Percentiles rank a stretch among this genome's conserved stretches.
phyloP scores from a whole-genome alignment of 1,140 invertebrate genomes.

The Achatina immaculata region DNA sequence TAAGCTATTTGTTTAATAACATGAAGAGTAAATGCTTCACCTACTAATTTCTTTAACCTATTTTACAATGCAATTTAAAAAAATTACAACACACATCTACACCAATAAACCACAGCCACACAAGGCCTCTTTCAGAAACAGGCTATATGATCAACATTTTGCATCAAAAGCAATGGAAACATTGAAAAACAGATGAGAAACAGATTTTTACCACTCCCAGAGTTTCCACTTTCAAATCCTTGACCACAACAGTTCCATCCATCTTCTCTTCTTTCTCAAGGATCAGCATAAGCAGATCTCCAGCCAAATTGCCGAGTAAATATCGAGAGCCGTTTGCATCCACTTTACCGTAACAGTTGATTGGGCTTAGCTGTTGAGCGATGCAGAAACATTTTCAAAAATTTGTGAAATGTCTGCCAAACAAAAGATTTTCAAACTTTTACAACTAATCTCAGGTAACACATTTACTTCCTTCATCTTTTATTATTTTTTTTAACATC shows the following conservation, averaged over 20 bases:
- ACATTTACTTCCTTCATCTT: no score
- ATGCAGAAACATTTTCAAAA: no score
- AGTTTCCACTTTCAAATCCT: slow-evolving; percentile 90
- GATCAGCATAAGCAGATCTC: slow-evolving; percentile 96
- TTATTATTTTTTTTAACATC: no score
- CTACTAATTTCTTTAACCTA: no score
- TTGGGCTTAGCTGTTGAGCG: slow-evolving; percentile 85
- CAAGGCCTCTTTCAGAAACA: neutral
- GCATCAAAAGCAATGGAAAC: no score
- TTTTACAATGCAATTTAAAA: no score
- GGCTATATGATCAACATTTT: neutral
- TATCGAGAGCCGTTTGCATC: slow-evolving; percentile 92
- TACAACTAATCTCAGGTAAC: no score
- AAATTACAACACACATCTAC: neutral
- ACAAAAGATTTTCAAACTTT: no score
- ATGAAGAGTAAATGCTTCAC: no score
- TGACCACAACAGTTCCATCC: slow-evolving; percentile 83
- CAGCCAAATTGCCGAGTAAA: slow-evolving; percentile 93
- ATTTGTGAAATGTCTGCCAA: no score
- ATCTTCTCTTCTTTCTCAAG: slow-evolving; percentile 86
- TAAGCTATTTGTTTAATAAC: no score
- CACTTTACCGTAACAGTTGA: slow-evolving; percentile 94
- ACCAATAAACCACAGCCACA: neutral
- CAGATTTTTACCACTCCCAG: slow-evolving; percentile 77
- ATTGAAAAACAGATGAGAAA: neutral